Percentiles rank a stretch among this genome's conserved stretches.
Evolutionary conservation across 2,113 vertebrate genomes (phyloP).

Genomic region (Epinephelus fuscoguttatus): DNA sequence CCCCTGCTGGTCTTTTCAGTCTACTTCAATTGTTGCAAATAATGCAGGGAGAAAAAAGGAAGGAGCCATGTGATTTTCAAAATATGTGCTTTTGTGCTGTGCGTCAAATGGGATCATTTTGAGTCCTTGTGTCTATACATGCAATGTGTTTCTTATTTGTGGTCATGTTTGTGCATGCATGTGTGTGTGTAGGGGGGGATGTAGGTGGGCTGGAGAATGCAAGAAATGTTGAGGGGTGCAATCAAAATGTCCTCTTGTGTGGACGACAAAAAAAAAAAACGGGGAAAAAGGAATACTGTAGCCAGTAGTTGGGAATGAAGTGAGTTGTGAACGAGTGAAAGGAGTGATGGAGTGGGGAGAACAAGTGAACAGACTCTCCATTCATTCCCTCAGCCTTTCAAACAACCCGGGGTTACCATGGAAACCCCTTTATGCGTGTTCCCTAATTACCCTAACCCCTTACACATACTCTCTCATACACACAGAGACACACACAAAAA

Average conservation of each 20-base stretch:
- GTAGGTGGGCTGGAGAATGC: conserved; percentile 76
- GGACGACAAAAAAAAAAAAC: conserved; percentile 60
- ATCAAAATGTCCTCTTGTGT: conserved; percentile 78
- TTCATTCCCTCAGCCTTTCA: conserved; percentile 84
- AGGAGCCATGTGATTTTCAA: conserved; percentile 51
- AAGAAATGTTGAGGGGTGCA: conserved; percentile 77
- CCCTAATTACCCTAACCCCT: conserved; percentile 84
- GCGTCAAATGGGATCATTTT: conserved; percentile 22
- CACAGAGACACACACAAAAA: conserved; percentile 62
- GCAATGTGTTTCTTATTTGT: neutral
- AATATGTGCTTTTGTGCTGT: conserved; percentile 48
- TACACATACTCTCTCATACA: conserved; percentile 76
- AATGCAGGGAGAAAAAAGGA: conserved; percentile 38
- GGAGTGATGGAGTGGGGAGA: conserved; percentile 82
- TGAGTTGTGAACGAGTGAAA: conserved; percentile 83
- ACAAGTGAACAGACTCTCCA: conserved; percentile 84
- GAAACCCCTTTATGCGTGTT: conserved; percentile 83
- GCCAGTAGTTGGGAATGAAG: conserved; percentile 82
- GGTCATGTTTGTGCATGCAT: conserved; percentile 17
- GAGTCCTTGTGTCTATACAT: neutral
- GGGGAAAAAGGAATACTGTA: conserved; percentile 76
- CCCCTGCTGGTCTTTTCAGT: conserved; percentile 66
- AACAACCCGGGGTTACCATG: conserved; percentile 82
- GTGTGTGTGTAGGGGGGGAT: conserved; percentile 6
- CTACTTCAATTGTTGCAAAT: conserved; percentile 55